Conservation (phyloP, 2,797 vertebrate genomes). For the Pangasius larnaudii region DNA sequence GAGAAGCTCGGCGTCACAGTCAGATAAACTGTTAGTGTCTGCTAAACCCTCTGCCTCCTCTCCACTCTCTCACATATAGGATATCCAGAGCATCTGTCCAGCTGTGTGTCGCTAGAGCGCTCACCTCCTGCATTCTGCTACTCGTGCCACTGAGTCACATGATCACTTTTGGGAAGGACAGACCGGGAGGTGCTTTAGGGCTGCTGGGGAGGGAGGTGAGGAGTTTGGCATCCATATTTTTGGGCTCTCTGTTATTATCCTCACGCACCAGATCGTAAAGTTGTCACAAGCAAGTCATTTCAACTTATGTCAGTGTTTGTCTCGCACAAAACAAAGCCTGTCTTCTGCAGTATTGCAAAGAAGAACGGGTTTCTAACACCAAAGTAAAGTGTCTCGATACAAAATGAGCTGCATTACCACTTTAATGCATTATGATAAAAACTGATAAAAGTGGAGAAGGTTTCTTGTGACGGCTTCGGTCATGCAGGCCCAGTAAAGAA, state of each 20-base stretch:
- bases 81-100: constrained; percentile 37
- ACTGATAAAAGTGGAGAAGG: constrained; percentile 27
- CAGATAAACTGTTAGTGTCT: constrained; percentile 82
- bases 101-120: constrained; percentile 69
- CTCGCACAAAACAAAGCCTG: background rate
- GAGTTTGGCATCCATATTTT: constrained; percentile 19
- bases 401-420: constrained; percentile 7
- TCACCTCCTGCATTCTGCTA: constrained; percentile 61
- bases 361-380: constrained; percentile 1
- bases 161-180: constrained; percentile 44
- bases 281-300: constrained; percentile 32
- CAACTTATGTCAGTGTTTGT: background rate
- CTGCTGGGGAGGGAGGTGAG: constrained; percentile 11
- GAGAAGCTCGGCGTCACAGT: constrained; percentile 99
- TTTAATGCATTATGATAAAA: constrained; percentile 10
- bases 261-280: constrained; percentile 20
- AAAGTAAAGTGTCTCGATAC: background rate
- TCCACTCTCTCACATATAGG: constrained; percentile 16
- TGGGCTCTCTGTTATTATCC: constrained; percentile 13
- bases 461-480: constrained; percentile 8
- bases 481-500: constrained; percentile 8
- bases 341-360: background rate
- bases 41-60: background rate
- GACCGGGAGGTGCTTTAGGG: constrained; percentile 8
- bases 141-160: constrained; percentile 58